Evolutionary conservation across 2,113 vertebrate genomes (phyloP).

Genomic region (Plotosus lineatus): DNA sequence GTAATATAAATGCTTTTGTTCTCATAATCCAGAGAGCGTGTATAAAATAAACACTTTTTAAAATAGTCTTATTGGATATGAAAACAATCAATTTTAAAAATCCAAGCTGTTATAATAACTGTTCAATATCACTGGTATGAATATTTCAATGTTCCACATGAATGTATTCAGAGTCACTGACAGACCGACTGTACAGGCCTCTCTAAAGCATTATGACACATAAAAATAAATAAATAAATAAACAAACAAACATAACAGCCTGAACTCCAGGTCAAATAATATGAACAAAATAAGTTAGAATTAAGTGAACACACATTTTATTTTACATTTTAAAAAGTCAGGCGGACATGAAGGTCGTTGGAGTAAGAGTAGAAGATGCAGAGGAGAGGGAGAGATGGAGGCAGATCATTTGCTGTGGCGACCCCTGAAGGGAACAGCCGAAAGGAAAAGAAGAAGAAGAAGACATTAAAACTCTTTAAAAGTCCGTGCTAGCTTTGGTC

Average conservation of each 20-base stretch:
- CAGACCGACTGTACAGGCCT: not conserved
- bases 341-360: no score
- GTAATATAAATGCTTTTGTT: no score
- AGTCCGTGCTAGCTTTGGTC: not conserved
- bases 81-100: no score
- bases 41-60: no score
- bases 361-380: no score
- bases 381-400: no score
- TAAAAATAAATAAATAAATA: not conserved
- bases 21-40: no score
- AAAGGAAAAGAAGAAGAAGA: no score
- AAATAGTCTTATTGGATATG: no score
- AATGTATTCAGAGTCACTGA: not conserved
- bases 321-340: constrained; percentile 23
- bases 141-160: not conserved
- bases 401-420: no score
- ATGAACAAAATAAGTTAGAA: not conserved
- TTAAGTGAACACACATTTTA: not conserved
- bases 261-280: not conserved
- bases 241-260: not conserved
- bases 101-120: no score
- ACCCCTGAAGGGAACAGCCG: no score
- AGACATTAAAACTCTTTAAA: constrained; percentile 21
- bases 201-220: not conserved
- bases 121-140: not conserved